These are phyloP conservation scores for Phyllostomus hastatus DNA, from an alignment of 2,113 vertebrate species.

Conservation along the genomic window DNA sequence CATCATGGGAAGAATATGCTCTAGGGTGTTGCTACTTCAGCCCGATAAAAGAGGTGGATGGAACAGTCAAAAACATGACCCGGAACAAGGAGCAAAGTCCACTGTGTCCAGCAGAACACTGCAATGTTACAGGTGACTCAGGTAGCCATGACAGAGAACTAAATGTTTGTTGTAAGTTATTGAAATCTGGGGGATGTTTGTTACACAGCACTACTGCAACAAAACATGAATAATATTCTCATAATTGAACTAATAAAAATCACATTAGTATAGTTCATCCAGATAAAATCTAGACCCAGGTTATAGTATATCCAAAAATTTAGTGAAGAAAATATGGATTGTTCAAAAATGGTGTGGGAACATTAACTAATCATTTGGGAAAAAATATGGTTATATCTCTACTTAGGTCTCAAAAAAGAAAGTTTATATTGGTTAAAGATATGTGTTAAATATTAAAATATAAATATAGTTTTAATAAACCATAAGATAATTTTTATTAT, in stretches of 20 bases:
- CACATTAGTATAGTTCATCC: neutral
- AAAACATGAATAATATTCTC: neutral
- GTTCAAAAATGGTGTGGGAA: neutral
- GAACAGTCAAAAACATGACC: neutral
- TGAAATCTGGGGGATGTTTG: neutral
- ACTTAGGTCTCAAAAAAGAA: neutral
- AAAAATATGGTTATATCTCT: neutral
- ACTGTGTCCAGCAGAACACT: neutral
- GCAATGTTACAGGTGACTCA: neutral
- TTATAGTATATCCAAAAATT: neutral
- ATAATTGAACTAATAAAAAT: neutral
- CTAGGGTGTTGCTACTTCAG: neutral
- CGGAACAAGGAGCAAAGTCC: neutral
- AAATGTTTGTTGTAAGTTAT: neutral
- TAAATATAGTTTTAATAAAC: constrained; percentile 27
- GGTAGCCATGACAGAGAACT: neutral
- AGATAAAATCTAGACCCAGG: neutral
- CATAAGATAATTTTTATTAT: neutral
- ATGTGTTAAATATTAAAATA: constrained; percentile 3
- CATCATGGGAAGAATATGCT: neutral
- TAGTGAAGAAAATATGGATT: neutral
- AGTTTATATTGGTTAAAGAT: neutral
- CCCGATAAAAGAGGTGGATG: neutral
- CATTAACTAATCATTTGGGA: neutral
- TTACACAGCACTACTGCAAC: neutral